Evolutionary conservation across 2,797 vertebrate species (phyloP).

Genomic region (Serranus cabrilla): DNA sequence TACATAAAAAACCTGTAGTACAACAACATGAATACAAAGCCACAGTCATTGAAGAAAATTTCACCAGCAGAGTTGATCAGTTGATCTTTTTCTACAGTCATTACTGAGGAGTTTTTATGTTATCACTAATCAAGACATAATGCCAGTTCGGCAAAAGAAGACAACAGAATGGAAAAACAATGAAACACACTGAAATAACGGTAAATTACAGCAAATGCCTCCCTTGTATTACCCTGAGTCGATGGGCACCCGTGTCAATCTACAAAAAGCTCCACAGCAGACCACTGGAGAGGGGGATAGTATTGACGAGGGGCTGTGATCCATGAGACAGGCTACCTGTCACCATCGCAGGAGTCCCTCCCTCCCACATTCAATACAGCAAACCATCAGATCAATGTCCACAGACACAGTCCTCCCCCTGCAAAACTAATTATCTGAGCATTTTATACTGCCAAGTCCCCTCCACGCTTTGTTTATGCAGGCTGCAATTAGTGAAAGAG

Average conservation of each 20-base stretch:
- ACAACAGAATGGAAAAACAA: slow-evolving; percentile 20
- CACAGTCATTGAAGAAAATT: background rate
- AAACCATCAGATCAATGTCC: slow-evolving; percentile 85
- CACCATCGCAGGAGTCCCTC: slow-evolving; percentile 72
- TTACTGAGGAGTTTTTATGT: slow-evolving; percentile 8
- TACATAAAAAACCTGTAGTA: slow-evolving; percentile 20
- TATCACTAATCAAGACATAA: slow-evolving; percentile 41
- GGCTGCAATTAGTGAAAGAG: slow-evolving; percentile 88
- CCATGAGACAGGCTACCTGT: slow-evolving; percentile 85
- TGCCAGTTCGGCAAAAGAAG: slow-evolving; percentile 22
- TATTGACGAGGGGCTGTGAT: slow-evolving; percentile 83
- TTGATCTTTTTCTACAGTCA: slow-evolving; percentile 9
- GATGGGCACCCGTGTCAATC: slow-evolving; percentile 77
- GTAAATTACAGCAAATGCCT: slow-evolving; percentile 66
- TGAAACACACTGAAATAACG: slow-evolving; percentile 26
- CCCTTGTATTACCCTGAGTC: slow-evolving; percentile 68
- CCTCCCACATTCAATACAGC: slow-evolving; percentile 72
- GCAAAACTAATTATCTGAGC: slow-evolving; percentile 87
- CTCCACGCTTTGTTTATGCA: slow-evolving; percentile 83
- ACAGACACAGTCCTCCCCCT: slow-evolving; percentile 64
- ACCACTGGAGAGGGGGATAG: slow-evolving; percentile 64
- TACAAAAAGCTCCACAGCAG: slow-evolving; percentile 71
- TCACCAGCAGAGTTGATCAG: background rate
- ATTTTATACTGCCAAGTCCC: slow-evolving; percentile 81
- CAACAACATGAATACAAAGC: slow-evolving; percentile 14